phyloP scores from a whole-genome alignment of 35 echinoderm and acorn worm species.

The Amphiura filiformis region DNA sequence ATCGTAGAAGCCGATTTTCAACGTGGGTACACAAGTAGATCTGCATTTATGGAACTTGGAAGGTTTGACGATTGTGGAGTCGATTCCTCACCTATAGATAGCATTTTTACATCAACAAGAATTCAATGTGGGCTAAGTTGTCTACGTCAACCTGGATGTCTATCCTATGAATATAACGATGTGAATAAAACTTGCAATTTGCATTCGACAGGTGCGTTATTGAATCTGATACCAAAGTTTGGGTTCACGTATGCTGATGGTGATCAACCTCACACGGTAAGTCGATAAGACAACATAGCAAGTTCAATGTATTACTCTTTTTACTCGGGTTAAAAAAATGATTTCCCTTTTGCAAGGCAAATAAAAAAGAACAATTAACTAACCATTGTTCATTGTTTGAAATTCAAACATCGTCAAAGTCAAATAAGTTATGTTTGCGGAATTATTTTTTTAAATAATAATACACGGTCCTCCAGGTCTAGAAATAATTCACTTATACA shows the following conservation, averaged over 20 bases:
- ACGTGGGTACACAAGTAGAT: not conserved
- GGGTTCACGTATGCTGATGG: not conserved
- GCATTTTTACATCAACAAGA: not conserved
- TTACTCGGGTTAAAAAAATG: too few species aligned
- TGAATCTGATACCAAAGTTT: not conserved
- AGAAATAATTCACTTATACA: too few species aligned
- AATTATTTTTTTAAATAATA: too few species aligned
- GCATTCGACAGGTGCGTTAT: not conserved
- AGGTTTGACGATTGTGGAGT: not conserved
- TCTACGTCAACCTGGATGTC: not conserved
- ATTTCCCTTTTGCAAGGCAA: too few species aligned
- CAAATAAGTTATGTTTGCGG: too few species aligned
- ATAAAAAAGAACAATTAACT: too few species aligned
- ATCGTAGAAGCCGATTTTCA: not conserved
- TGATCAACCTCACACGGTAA: not conserved
- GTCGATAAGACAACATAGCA: too few species aligned
- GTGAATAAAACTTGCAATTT: not conserved
- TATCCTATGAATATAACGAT: not conserved
- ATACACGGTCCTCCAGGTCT: too few species aligned
- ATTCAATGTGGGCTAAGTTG: not conserved
- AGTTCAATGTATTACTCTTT: too few species aligned
- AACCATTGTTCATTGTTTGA: too few species aligned
- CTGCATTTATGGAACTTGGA: not conserved
- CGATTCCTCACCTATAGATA: not conserved
- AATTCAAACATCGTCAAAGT: too few species aligned